Percentiles rank a stretch among this genome's conserved stretches.
Evolutionary conservation across 2,888 invertebrate species (phyloP).

Genomic region (Xestia sexstrigata): DNA sequence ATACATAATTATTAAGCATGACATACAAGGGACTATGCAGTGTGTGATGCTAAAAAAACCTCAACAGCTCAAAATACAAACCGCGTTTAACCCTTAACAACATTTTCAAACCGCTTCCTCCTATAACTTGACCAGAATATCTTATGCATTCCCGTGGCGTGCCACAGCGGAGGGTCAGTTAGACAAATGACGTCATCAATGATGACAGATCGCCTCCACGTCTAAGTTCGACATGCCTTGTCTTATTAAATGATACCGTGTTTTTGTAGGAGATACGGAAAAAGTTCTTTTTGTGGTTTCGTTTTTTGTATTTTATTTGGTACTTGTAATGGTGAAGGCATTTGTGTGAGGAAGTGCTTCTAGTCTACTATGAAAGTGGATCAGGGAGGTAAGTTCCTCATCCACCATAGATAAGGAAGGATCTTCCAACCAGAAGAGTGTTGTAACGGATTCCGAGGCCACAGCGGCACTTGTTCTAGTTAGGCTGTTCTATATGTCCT

Average conservation of each 20-base stretch:
- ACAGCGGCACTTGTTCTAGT: too few species aligned
- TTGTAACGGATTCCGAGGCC: too few species aligned
- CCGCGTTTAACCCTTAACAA: not conserved
- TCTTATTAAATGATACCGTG: slow-evolving; percentile 54
- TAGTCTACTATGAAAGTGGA: not conserved
- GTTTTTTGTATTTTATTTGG: not conserved
- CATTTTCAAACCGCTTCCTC: not conserved
- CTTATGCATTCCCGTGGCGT: slow-evolving; percentile 66
- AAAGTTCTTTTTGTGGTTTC: slow-evolving; percentile 7
- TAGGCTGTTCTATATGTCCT: too few species aligned
- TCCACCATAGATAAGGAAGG: too few species aligned
- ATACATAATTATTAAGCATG: too few species aligned
- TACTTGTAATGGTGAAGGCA: not conserved
- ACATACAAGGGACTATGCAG: too few species aligned
- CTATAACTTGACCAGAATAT: slow-evolving; percentile 7
- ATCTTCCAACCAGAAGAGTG: too few species aligned
- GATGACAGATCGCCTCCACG: slow-evolving; percentile 66
- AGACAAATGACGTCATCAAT: slow-evolving; percentile 75
- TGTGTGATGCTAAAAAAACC: not conserved
- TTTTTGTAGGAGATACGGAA: slow-evolving; percentile 33
- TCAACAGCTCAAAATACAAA: not conserved
- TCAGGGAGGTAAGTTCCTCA: too few species aligned
- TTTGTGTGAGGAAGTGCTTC: too few species aligned
- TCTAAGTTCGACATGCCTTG: slow-evolving; percentile 57
- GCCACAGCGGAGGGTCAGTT: slow-evolving; percentile 69